A percentile compares a stretch with the other conserved stretches of the same genome.
Evolutionary conservation across 2,113 vertebrate species (phyloP).

Genomic region (Eublepharis macularius): DNA sequence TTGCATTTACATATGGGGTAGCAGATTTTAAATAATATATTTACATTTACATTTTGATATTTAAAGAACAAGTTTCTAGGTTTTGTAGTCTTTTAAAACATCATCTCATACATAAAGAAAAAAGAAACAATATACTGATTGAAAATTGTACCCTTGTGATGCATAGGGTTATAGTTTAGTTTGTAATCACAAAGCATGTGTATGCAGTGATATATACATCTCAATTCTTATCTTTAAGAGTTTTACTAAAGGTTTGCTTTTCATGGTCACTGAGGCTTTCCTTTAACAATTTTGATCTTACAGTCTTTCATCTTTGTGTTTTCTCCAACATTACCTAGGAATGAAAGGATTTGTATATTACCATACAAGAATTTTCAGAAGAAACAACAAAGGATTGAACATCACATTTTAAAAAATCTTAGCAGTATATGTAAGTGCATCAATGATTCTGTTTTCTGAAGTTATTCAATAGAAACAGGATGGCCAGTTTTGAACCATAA

Average conservation of each 20-base stretch:
- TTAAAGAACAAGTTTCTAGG: neutral
- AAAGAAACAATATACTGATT: neutral
- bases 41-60: neutral
- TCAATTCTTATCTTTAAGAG: neutral
- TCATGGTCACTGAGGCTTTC: conserved; percentile 15
- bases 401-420: neutral
- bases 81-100: neutral
- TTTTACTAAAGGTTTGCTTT: neutral
- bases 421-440: conserved; percentile 22
- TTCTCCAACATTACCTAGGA: conserved; percentile 7
- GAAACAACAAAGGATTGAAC: conserved; percentile 13
- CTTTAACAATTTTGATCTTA: conserved; percentile 10
- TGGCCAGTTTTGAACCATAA: conserved; percentile 6
- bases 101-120: neutral
- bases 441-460: conserved; percentile 11
- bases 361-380: neutral
- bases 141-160: neutral
- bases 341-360: neutral
- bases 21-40: no score
- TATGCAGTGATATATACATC: neutral
- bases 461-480: neutral
- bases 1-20: no score
- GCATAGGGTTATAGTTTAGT: neutral
- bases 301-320: conserved; percentile 25
- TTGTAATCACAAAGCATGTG: neutral